Base-by-base conservation (phyloP, 37 sponge, comb jelly and placozoan genomes). In the Halisarca cf. caerulea region DNA sequence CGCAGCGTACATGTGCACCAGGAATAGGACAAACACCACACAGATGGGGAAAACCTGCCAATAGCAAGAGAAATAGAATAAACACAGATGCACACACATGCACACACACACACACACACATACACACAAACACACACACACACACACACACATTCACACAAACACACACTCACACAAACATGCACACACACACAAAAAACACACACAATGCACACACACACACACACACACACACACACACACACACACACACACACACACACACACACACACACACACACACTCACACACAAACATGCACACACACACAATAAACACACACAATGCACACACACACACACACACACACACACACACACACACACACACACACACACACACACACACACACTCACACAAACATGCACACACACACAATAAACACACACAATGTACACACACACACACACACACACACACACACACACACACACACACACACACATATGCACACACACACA, bases 1-100 rank as follows among this genome's bases (percentile, higher is more conserved):
- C 18, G 30, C 44, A 5, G 78, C 30, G 55, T 85, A 92, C 39
- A 82, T 11, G 34, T 92, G 92, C 9, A 86, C 27, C 4, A 60
- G 59, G 18, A 86, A 79, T 17, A 66, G 60, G 0, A 57, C 6
- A 11, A 85, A 8, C 8, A 91, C 43, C 3, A 91, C 25, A 53
- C 36, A 60, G 40, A 80, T 5, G 8, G 85, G 68, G n/a, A 66
- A 53, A 0, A 92, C 80, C 92, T 92, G 77, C n/a, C 27, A 59
- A 17, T 25, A 60, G 60, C 14, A 21, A 17, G 69, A 70, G 25
- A 0, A 24, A 39, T 18, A 21, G 23, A 18, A 11, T 4, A 73
- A 2, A 54, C 43, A 37, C 7, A 35, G n/a, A 18, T 8, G 23
- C 36, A n/a, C 24, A 39, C 27, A 6, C 58, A 80, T 54, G 5